A percentile compares a stretch with the other conserved stretches of the same genome.
Conservation (phyloP, 2,113 vertebrate genomes). For the Ploceus nigricollis region DNA sequence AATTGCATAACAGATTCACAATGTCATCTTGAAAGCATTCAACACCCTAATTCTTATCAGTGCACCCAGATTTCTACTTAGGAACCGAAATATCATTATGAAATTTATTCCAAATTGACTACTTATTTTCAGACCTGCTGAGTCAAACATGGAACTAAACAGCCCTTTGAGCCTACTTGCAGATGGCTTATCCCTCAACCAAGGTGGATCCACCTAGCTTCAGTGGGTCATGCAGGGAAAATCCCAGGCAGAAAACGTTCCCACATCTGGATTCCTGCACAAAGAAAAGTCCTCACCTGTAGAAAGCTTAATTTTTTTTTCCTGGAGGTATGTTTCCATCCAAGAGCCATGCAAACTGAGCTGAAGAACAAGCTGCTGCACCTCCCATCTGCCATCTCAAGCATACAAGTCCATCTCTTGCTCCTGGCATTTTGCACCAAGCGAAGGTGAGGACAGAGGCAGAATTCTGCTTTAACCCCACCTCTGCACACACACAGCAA, state of each 20-base stretch:
- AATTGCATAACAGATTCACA: not conserved
- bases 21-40: not conserved
- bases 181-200: fast-evolving
- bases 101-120: not conserved
- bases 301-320: not conserved
- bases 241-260: not conserved
- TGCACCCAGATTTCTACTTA: not conserved
- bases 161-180: not conserved
- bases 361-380: not conserved
- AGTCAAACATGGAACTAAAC: not conserved
- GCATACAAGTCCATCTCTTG: not conserved
- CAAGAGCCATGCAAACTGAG: not conserved
- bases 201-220: not conserved
- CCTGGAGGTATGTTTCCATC: not conserved
- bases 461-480: not conserved
- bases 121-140: not conserved
- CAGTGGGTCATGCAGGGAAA: not conserved
- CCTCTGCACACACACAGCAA: not conserved
- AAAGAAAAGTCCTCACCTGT: not conserved
- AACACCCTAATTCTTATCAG: not conserved
- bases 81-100: not conserved
- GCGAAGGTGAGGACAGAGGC: not conserved
- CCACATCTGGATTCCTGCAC: not conserved
- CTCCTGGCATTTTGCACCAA: not conserved
- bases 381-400: not conserved